phyloP scores from a whole-genome alignment of 92 coral and sea anemone species.

The Desmophyllum pertusum region DNA sequence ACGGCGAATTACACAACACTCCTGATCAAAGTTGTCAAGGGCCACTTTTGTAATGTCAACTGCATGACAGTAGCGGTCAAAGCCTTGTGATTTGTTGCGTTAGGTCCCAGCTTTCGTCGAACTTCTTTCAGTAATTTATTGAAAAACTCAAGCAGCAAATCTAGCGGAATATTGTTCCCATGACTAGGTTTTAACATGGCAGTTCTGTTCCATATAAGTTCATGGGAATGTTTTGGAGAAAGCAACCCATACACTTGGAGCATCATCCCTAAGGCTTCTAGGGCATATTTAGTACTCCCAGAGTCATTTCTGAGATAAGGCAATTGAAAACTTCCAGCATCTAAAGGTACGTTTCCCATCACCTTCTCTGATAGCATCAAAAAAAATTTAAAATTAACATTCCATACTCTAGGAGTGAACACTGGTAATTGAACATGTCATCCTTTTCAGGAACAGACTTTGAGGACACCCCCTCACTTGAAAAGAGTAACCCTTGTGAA shows the following conservation, averaged over 20 bases:
- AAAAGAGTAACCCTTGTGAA: slow-evolving; percentile 28
- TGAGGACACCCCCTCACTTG: slow-evolving; percentile 17
- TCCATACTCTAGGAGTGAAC: slow-evolving; percentile 66
- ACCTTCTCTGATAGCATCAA: slow-evolving; percentile 68
- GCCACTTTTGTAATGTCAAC: slow-evolving; percentile 64
- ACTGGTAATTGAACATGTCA: slow-evolving; percentile 71
- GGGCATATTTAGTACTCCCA: slow-evolving; percentile 69
- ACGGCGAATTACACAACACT: slow-evolving; percentile 44
- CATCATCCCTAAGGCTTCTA: slow-evolving; percentile 65
- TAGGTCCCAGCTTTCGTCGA: slow-evolving; percentile 63
- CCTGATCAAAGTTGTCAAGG: slow-evolving; percentile 64
- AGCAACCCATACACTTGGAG: slow-evolving; percentile 76
- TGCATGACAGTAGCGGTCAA: slow-evolving; percentile 75
- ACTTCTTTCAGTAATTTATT: slow-evolving; percentile 68
- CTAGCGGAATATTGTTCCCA: slow-evolving; percentile 68
- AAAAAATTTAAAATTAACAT: slow-evolving; percentile 66
- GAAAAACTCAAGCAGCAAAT: slow-evolving; percentile 58
- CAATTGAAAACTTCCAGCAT: slow-evolving; percentile 74
- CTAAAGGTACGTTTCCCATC: slow-evolving; percentile 67
- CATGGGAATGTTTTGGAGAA: slow-evolving; percentile 68
- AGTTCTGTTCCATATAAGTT: slow-evolving; percentile 73
- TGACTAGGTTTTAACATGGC: slow-evolving; percentile 52
- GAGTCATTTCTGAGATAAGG: slow-evolving; percentile 63
- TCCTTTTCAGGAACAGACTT: slow-evolving; percentile 42
- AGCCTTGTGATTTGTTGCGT: slow-evolving; percentile 67